These are phyloP conservation scores for Chydorus sphaericus DNA, from an alignment of 2,888 invertebrate genomes.

Conservation along the genomic window DNA sequence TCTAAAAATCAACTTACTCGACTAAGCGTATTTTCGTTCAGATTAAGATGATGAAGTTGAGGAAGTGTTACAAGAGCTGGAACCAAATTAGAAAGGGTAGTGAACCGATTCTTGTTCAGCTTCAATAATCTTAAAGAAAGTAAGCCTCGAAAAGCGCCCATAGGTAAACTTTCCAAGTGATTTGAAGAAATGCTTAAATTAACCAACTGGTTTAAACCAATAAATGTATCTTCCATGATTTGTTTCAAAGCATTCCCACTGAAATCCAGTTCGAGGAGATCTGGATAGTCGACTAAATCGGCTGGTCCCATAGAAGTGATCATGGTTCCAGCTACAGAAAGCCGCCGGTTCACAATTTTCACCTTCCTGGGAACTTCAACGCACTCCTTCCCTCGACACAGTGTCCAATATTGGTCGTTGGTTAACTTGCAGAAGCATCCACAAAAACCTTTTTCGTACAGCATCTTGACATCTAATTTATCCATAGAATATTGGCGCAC, in stretches of 20 bases:
- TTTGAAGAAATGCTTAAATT: conserved; percentile 43
- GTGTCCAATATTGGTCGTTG: not conserved
- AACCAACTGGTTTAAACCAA: conserved; percentile 33
- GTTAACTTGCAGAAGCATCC: not conserved
- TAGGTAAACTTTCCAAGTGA: conserved; percentile 32
- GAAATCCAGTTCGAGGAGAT: conserved; percentile 9
- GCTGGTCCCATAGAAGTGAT: not conserved
- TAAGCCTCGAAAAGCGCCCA: conserved; percentile 37
- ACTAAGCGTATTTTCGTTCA: conserved; percentile 40
- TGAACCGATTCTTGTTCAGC: conserved; percentile 41
- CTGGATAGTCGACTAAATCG: conserved; percentile 1
- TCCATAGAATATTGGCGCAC: not conserved
- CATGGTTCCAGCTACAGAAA: not conserved
- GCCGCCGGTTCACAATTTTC: not conserved
- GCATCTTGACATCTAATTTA: not conserved
- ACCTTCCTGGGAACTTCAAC: not conserved
- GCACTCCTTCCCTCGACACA: not conserved
- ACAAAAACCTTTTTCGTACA: not conserved
- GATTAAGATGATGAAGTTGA: conserved; percentile 32
- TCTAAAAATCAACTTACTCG: no score
- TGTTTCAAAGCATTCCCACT: conserved; percentile 17
- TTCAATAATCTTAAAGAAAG: conserved; percentile 35
- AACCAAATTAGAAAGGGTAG: conserved; percentile 32
- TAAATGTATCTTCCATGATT: conserved; percentile 37
- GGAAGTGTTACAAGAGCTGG: conserved; percentile 35